phyloP scores from a whole-genome alignment of 1,140 invertebrate species.

The Myzus persicae region DNA sequence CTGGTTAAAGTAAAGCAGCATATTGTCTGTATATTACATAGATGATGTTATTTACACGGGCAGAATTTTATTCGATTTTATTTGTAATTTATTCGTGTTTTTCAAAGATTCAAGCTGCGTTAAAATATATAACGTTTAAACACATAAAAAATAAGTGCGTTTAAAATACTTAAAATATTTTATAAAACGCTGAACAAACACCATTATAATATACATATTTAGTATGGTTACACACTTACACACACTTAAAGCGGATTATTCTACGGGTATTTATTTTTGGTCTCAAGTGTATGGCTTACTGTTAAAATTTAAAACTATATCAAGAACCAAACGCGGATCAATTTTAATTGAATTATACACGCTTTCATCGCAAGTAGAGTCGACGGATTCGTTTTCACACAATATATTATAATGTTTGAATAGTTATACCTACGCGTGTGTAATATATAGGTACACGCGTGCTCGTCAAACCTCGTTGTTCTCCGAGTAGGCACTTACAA shows the following conservation, averaged over 20 bases:
- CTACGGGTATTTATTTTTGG: neutral
- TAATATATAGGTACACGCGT: too few relatives aligned
- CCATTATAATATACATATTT: neutral
- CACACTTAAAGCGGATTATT: neutral
- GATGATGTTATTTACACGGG: neutral
- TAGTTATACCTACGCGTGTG: too few relatives aligned
- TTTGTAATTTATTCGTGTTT: neutral
- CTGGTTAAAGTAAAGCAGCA: too few relatives aligned
- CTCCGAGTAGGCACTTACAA: neutral
- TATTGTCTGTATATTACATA: neutral
- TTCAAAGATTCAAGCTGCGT: neutral
- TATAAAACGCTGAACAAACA: neutral
- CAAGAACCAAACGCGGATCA: neutral
- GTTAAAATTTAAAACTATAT: neutral
- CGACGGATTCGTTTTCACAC: neutral
- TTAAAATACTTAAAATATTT: neutral
- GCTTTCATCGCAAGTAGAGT: too few relatives aligned
- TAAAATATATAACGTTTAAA: neutral
- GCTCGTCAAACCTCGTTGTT: neutral
- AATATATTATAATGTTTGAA: neutral
- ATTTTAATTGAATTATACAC: neutral
- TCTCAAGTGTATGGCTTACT: neutral
- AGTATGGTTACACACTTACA: neutral
- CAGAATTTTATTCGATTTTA: neutral
- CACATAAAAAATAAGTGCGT: neutral